Percentiles rank a stretch among this genome's conserved stretches.
These are phyloP conservation scores for Tetragonisca angustula DNA, from an alignment of 2,888 invertebrate species.

Conservation along the genomic window DNA sequence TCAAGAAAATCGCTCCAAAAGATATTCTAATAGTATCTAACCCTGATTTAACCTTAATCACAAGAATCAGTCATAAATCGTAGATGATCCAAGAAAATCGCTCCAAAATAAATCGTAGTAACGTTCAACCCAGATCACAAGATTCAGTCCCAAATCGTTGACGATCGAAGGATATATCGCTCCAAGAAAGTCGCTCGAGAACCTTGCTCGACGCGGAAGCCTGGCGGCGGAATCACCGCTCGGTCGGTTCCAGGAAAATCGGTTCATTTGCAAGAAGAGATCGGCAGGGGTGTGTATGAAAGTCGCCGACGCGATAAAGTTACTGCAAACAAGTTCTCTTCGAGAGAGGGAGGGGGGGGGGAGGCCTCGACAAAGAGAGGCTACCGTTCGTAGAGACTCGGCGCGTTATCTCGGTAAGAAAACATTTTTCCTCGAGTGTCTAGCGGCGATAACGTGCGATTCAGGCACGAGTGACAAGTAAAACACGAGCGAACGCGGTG, in stretches of 20 bases:
- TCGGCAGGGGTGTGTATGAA: neutral
- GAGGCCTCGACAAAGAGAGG: constrained; percentile 3
- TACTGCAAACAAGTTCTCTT: neutral
- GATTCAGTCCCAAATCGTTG: neutral
- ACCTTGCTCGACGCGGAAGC: neutral
- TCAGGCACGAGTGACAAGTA: constrained; percentile 25
- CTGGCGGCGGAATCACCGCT: neutral
- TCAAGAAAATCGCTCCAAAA: too few relatives aligned
- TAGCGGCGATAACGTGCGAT: neutral
- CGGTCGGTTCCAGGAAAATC: neutral
- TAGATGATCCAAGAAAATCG: too few relatives aligned
- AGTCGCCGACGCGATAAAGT: too few relatives aligned
- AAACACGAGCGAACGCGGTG: constrained; percentile 14
- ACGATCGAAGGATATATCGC: too few relatives aligned
- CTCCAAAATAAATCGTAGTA: too few relatives aligned
- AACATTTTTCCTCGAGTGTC: constrained; percentile 17
- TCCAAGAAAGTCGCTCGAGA: neutral
- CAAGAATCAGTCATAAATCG: too few relatives aligned
- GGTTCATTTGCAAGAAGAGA: neutral
- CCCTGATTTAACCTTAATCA: too few relatives aligned
- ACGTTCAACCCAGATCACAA: too few relatives aligned
- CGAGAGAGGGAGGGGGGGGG: too few relatives aligned
- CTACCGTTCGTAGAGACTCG: neutral
- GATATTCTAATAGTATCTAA: too few relatives aligned
- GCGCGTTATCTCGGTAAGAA: constrained; percentile 20